Evolutionary conservation across 2,888 invertebrate species (phyloP).

Genomic region (Limnephilus rhombicus): DNA sequence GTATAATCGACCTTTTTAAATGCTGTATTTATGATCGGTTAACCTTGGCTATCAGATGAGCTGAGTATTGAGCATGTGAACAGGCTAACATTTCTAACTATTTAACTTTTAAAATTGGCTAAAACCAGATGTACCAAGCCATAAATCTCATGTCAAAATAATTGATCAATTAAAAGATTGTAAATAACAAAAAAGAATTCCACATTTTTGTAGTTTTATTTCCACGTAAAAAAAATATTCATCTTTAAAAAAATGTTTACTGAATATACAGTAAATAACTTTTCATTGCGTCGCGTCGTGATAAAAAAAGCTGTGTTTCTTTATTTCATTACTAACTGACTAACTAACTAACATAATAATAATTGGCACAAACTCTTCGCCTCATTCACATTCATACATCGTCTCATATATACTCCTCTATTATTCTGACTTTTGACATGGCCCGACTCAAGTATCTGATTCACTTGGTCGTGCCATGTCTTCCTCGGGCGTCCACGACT

Average conservation of each 20-base stretch:
- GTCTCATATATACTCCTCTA: too few species aligned
- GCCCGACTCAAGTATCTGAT: too few species aligned
- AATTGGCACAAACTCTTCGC: too few species aligned
- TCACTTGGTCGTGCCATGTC: too few species aligned
- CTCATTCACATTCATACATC: too few species aligned
- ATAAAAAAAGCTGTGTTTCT: too few species aligned
- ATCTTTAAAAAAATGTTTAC: neutral
- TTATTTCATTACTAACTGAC: too few species aligned
- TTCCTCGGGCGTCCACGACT: too few species aligned
- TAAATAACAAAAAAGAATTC: neutral
- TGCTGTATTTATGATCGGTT: neutral
- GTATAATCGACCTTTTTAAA: neutral
- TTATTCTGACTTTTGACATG: too few species aligned
- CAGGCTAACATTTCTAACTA: neutral
- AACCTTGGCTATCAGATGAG: neutral
- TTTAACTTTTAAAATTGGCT: neutral
- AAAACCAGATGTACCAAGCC: neutral
- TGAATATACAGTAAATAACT: too few species aligned
- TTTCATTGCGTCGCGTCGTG: too few species aligned
- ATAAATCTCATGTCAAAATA: neutral
- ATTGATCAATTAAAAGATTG: neutral
- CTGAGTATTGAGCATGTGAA: neutral
- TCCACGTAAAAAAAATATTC: neutral
- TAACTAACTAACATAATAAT: too few species aligned
- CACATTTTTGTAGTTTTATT: neutral